Evolutionary conservation across 2,888 invertebrate species (phyloP), one percentile per base, ranked within the genome.

Genomic region (Andricus quercusramuli): DNA sequence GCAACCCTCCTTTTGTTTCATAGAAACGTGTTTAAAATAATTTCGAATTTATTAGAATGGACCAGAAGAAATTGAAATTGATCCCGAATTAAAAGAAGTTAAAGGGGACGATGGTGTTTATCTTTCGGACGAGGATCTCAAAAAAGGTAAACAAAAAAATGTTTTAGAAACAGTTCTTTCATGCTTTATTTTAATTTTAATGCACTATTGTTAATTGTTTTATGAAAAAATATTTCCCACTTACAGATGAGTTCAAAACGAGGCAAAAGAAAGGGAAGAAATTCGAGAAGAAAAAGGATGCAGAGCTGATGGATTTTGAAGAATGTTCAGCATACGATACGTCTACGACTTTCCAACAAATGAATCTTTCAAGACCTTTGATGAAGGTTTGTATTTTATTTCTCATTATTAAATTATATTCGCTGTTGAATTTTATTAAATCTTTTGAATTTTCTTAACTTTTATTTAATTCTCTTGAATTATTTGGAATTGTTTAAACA

Each of bases 361-460:
- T 99, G 98, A 99, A 99, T 93, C 94, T 99, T 37, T 99, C 99
- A 0, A 94, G 99, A 81, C 99, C 99, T 0, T 93, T 99, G 47
- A 94, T 99, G 90, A 98, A 99, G 92, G 95, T 95, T 91, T n/a
- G 29, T 78, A 70, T 32, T 77, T n/a, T 47, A 64, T 11, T 67
- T 17, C 15, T 47, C 17, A 3, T 47, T 17, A 4, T 47, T 17
- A 41, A 2, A 47, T 4, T 47, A 47, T 3, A 44, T 44, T 15
- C 15, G 11, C 3, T 44, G 15, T 44, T 44, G 13, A 41, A 41
- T 44, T 44, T 44, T 15, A 2, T 44, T 11, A 13, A 2, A 15
- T 13, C 44, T 13, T 15, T 44, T 44, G 15, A 44, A 44, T 44
- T 13, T 13, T 13, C 13, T 3, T 11, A 0, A 44, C 0, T 41